Percentiles rank a stretch among this genome's conserved stretches.
Conservation (phyloP, 2,888 invertebrate species). For the Aspidapion aeneum region DNA sequence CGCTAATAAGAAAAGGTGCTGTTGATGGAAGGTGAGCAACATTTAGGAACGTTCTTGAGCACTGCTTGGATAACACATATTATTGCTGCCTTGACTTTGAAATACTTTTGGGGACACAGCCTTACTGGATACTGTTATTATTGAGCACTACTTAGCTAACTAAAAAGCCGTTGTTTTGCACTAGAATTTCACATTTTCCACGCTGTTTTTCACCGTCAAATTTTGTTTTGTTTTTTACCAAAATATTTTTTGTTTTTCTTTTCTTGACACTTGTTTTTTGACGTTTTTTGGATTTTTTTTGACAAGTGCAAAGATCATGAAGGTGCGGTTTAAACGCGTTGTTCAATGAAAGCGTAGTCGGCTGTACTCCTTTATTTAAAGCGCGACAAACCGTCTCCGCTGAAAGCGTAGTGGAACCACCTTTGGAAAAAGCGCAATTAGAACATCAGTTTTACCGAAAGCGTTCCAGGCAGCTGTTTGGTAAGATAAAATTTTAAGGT, state of each 20-base stretch:
- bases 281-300: neutral
- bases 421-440: no score
- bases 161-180: no score
- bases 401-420: no score
- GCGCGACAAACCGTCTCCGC: no score
- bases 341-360: no score
- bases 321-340: no score
- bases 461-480: no score
- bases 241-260: neutral
- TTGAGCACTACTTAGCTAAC: no score
- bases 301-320: no score
- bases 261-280: neutral
- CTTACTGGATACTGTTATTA: neutral
- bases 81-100: neutral
- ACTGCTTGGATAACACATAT: neutral
- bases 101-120: neutral
- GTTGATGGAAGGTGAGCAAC: neutral
- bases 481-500: no score
- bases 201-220: neutral
- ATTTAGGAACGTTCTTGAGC: constrained; percentile 1
- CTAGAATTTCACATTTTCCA: neutral
- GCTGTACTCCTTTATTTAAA: no score
- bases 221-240: neutral
- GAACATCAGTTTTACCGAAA: no score
- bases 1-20: neutral